Conservation (phyloP, 2,888 invertebrate species). For the Geophilus truncorum region DNA sequence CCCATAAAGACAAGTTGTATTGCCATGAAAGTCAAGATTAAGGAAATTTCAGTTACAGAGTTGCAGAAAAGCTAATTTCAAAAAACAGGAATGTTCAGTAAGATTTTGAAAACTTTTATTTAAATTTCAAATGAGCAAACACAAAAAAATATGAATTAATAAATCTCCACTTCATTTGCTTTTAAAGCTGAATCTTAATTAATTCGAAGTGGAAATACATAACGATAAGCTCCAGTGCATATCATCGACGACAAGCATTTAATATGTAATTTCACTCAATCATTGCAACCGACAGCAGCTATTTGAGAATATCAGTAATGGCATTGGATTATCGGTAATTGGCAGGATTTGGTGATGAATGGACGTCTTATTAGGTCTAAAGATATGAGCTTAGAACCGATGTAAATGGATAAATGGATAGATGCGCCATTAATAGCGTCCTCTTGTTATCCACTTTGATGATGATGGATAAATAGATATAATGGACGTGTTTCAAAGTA, state of each 20-base stretch:
- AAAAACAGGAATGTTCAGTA: too few species aligned
- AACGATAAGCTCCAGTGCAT: too few species aligned
- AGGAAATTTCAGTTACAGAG: neutral
- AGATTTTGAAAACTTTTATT: too few species aligned
- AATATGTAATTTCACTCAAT: too few species aligned
- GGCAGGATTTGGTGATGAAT: neutral
- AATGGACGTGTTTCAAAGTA: neutral
- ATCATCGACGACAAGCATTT: too few species aligned
- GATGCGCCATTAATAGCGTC: neutral
- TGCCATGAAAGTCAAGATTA: neutral
- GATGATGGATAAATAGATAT: conserved; percentile 9
- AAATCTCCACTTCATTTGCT: neutral
- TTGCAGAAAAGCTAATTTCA: too few species aligned
- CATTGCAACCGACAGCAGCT: too few species aligned
- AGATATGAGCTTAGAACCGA: neutral
- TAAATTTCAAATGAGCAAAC: neutral
- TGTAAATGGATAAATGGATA: neutral
- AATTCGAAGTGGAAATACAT: neutral
- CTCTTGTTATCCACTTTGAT: conserved; percentile 15
- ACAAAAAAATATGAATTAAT: too few species aligned
- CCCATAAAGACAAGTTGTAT: neutral
- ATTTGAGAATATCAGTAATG: neutral
- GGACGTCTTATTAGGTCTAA: neutral
- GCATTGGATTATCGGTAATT: conserved; percentile 9
- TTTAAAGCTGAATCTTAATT: neutral